These are phyloP conservation scores for Eurypyga helias DNA, from an alignment of 2,113 vertebrate genomes.

Conservation along the genomic window DNA sequence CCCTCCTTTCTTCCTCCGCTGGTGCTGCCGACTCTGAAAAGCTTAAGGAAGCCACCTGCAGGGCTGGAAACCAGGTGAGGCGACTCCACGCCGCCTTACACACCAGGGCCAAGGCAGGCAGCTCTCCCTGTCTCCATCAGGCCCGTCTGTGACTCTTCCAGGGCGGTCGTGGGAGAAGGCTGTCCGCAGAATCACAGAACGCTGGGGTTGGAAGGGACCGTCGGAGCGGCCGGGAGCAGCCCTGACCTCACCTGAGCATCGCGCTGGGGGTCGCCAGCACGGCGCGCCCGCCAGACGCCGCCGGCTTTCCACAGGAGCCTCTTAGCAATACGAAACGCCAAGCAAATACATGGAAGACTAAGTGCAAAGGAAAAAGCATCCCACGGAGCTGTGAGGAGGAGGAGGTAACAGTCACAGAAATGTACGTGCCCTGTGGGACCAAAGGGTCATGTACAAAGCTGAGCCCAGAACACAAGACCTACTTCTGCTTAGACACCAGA, in stretches of 20 bases:
- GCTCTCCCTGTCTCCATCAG: background rate
- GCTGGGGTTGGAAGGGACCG: no score
- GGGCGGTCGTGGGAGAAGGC: accelerated
- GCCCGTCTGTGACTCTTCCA: background rate
- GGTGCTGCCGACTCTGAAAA: background rate
- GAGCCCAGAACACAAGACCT: background rate
- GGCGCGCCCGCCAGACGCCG: background rate
- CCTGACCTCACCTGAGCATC: background rate
- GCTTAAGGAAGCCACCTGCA: background rate
- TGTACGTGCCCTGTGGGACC: background rate
- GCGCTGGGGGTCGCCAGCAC: background rate
- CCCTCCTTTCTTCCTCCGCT: background rate
- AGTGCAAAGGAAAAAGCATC: background rate
- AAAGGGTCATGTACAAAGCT: background rate
- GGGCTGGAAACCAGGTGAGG: background rate
- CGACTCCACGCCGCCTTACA: background rate
- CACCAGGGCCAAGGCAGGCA: background rate
- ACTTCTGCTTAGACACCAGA: background rate
- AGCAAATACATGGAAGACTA: background rate
- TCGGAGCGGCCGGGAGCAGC: background rate
- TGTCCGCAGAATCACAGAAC: background rate
- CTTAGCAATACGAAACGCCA: background rate
- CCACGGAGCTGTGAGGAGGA: background rate
- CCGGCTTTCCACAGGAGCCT: background rate
- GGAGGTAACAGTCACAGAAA: background rate